Percentiles rank a stretch among this genome's conserved stretches.
Evolutionary conservation across 2,888 invertebrate genomes (phyloP).

Genomic region (Dorcus hopei): DNA sequence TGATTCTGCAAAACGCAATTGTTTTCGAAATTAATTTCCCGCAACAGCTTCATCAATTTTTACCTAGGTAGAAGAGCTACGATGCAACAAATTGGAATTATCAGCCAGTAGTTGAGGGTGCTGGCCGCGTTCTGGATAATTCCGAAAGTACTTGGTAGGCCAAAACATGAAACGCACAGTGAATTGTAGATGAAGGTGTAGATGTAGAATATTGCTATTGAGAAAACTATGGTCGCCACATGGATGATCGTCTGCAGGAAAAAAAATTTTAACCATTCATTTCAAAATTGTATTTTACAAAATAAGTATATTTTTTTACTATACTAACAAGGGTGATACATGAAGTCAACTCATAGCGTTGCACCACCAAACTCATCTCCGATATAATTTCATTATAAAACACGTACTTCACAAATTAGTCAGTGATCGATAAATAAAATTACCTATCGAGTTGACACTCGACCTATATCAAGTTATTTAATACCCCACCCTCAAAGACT

Average conservation of each 20-base stretch:
- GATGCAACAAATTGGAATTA: slow-evolving; percentile 72
- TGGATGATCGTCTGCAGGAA: slow-evolving; percentile 80
- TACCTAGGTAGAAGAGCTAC: slow-evolving; percentile 82
- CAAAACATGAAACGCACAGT: slow-evolving; percentile 76
- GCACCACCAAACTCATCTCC: too few species aligned
- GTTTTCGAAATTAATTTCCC: neutral
- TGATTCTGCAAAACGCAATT: slow-evolving; percentile 55
- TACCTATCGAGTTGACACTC: too few species aligned
- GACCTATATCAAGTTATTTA: too few species aligned
- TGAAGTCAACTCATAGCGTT: too few species aligned
- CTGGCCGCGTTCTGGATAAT: slow-evolving; percentile 75
- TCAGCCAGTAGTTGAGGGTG: slow-evolving; percentile 78
- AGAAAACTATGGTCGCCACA: slow-evolving; percentile 70
- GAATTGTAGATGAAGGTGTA: slow-evolving; percentile 84
- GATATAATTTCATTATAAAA: too few species aligned
- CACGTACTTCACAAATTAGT: too few species aligned
- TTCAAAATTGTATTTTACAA: too few species aligned
- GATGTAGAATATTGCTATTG: slow-evolving; percentile 76
- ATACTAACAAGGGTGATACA: too few species aligned
- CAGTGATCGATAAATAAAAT: too few species aligned
- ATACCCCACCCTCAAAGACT: too few species aligned
- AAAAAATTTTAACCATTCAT: slow-evolving; percentile 6
- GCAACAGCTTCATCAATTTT: slow-evolving; percentile 18
- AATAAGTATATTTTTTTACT: too few species aligned
- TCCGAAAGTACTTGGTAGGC: slow-evolving; percentile 83